phyloP scores from a whole-genome alignment of 1,140 invertebrate genomes.

The Aphelinus atriplicis region DNA sequence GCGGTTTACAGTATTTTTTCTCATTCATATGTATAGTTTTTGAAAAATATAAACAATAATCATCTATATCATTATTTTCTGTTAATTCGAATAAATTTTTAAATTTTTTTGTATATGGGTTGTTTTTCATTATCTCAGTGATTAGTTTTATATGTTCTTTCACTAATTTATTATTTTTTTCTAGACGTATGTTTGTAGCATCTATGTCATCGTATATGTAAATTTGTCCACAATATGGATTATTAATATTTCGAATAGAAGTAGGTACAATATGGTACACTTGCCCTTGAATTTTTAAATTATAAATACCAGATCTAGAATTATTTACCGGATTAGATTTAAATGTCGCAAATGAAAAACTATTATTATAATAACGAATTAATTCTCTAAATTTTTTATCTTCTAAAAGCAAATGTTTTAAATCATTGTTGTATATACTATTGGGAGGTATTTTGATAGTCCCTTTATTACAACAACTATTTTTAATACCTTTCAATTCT shows the following conservation, averaged over 20 bases:
- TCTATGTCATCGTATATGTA: too few species aligned
- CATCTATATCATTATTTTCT: not conserved
- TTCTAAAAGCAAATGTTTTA: too few species aligned
- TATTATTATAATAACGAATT: too few species aligned
- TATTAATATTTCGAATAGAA: slow-evolving; percentile 4
- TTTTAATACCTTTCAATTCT: slow-evolving; percentile 10
- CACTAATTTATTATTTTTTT: not conserved
- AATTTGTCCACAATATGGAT: not conserved
- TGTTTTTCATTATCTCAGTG: too few species aligned
- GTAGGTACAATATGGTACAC: slow-evolving; percentile 18
- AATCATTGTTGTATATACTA: not conserved
- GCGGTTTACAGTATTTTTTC: slow-evolving; percentile 6
- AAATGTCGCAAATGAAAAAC: slow-evolving; percentile 3
- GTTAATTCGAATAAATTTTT: slow-evolving; percentile 32
- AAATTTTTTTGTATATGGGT: not conserved
- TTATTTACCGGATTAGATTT: slow-evolving; percentile 18
- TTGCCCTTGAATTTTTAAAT: not conserved
- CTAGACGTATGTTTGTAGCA: too few species aligned
- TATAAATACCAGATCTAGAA: slow-evolving; percentile 24
- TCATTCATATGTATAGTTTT: not conserved
- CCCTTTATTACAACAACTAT: slow-evolving; percentile 31
- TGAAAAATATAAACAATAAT: too few species aligned
- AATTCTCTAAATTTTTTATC: too few species aligned
- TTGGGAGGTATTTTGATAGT: slow-evolving; percentile 15
- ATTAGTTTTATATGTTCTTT: slow-evolving; percentile 17